Base-by-base conservation (phyloP, 2,888 invertebrate species). In the Conomelus anceps region DNA sequence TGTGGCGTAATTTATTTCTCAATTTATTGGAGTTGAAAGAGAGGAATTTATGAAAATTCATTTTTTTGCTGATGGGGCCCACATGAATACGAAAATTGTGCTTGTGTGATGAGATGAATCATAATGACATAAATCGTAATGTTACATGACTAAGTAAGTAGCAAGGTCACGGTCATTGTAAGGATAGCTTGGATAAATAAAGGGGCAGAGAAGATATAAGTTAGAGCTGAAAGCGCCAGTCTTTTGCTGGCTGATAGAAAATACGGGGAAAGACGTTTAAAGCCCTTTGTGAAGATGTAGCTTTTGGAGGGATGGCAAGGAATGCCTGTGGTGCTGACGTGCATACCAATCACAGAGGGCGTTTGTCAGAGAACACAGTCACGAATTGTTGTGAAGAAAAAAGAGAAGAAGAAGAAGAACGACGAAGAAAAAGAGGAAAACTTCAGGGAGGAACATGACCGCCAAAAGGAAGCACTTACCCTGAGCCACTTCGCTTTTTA, bases 401-500 rank as follows among this genome's bases (percentile, higher is more conserved):
- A 63, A n/a, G n/a, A 1, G n/a, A 63, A 63, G 63, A 20, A 63
- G n/a, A 63, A 13, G n/a, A 63, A 63, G n/a, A n/a, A 34, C 11
- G 13, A 34, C 9, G 34, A 34, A 17, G 34, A 34, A 63, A 63
- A 63, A 63, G 63, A 63, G 63, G 63, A 63, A n/a, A 63, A 63
- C n/a, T 63, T n/a, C 63, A n/a, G 3, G 63, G 63, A 63, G 86
- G 20, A 23, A 22, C 86, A 86, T 24, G 23, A 63, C 24, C 86
- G 29, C 26, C 26, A 86, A 86, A 89, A 90, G 90, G 90, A 90
- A 90, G 90, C 89, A 88, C 90, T 90, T 90, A 90, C 89, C 89
- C 88, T 89, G 85, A 89, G 89, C 90, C 85, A 90, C 90, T 88
- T 88, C 88, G 89, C 63, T 87, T 89, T 90, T 90, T 90, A 90